Percentiles rank a stretch among this genome's conserved stretches.
Evolutionary conservation across 2,113 vertebrate species (phyloP).

Genomic region (Echinops telfairi): DNA sequence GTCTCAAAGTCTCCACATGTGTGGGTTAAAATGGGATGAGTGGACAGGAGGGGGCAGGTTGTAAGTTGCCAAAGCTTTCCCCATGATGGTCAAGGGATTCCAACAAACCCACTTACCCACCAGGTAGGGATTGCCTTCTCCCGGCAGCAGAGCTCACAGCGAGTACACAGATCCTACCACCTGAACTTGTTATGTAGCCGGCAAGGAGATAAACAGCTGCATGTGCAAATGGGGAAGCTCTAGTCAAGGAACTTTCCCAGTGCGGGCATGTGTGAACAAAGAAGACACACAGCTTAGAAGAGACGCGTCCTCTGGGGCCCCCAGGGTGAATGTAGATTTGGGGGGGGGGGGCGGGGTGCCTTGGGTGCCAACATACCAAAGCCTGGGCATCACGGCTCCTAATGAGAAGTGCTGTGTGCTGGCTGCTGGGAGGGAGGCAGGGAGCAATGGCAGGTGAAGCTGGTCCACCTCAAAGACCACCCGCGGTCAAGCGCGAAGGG

Average conservation of each 20-base stretch:
- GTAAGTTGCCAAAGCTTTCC: neutral
- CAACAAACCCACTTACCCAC: too few species aligned
- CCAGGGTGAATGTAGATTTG: neutral
- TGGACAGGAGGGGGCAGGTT: neutral
- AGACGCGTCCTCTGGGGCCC: neutral
- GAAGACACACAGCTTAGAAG: neutral
- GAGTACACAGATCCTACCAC: too few species aligned
- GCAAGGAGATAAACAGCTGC: neutral
- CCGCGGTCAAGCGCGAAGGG: neutral
- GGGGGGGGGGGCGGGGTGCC: neutral
- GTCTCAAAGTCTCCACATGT: neutral
- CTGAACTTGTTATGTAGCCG: neutral
- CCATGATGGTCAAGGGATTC: neutral
- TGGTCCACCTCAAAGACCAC: neutral
- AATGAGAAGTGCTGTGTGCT: too few species aligned
- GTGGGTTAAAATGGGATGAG: neutral
- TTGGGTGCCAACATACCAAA: neutral
- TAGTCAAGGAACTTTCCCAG: neutral
- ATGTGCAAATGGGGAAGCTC: neutral
- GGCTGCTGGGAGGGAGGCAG: neutral
- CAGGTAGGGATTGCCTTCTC: neutral
- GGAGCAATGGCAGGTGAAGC: rapidly evolving
- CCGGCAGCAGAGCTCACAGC: neutral
- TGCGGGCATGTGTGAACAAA: rapidly evolving
- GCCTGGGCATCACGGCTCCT: neutral